Percentiles rank a stretch among this genome's conserved stretches.
phyloP scores from a whole-genome alignment of 2,113 vertebrate species.

The Verasper variegatus region DNA sequence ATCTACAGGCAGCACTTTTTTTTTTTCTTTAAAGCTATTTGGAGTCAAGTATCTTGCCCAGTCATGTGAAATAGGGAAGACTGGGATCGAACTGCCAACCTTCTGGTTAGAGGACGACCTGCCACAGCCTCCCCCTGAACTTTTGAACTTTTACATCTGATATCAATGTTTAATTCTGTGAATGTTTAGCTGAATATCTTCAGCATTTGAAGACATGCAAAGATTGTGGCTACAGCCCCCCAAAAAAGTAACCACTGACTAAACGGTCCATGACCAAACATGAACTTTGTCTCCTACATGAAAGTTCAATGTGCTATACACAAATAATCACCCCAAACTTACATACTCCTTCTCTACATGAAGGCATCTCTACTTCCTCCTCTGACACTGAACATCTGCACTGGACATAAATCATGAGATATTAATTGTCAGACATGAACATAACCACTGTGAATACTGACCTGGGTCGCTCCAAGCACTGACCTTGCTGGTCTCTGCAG shows the following conservation, averaged over 20 bases:
- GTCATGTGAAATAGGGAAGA: no score
- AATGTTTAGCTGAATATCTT: no score
- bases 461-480: not conserved
- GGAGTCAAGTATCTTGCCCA: no score
- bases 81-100: no score
- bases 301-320: not conserved
- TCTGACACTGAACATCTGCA: not conserved
- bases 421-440: not conserved
- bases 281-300: not conserved
- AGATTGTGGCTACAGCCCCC: no score
- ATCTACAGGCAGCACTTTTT: no score
- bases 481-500: not conserved
- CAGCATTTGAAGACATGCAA: no score
- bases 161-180: no score
- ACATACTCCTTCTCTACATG: not conserved
- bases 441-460: not conserved
- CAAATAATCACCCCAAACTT: no score
- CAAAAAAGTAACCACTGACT: not conserved
- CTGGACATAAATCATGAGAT: not conserved
- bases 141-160: not conserved
- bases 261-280: not conserved
- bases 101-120: no score
- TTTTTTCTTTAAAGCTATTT: no score
- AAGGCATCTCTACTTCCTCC: not conserved
- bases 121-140: no score